These are phyloP conservation scores for Eriosoma lanigerum DNA, from an alignment of 1,140 invertebrate species.

Conservation along the genomic window DNA sequence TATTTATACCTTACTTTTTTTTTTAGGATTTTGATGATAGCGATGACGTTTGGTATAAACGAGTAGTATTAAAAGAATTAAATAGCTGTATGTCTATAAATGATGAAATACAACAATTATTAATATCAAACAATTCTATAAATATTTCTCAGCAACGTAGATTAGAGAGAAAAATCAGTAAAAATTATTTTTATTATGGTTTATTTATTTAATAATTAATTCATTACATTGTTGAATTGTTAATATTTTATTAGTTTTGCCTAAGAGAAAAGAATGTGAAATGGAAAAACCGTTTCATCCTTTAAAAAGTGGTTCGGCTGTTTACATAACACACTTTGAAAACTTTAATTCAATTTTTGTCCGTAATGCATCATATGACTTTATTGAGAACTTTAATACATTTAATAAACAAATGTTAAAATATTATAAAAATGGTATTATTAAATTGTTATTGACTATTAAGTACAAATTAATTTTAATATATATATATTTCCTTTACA, in stretches of 20 bases:
- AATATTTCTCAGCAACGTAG: not conserved
- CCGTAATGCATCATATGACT: slow-evolving; percentile 10
- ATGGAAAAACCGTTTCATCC: slow-evolving; percentile 5
- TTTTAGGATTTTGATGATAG: slow-evolving; percentile 12
- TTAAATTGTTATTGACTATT: not conserved
- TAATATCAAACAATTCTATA: not conserved
- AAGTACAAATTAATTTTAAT: not conserved
- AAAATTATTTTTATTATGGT: not conserved
- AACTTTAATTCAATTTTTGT: slow-evolving; percentile 39
- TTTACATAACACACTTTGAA: slow-evolving; percentile 37
- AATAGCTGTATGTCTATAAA: not conserved
- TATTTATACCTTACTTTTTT: not conserved
- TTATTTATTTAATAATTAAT: not conserved
- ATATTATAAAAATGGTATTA: not conserved
- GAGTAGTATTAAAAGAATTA: slow-evolving; percentile 17
- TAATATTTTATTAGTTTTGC: not conserved
- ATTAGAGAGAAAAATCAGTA: slow-evolving; percentile 43
- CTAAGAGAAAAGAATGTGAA: not conserved
- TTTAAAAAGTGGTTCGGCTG: slow-evolving; percentile 16
- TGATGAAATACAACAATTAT: slow-evolving; percentile 20
- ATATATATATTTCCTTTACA: not conserved
- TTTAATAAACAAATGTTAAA: slow-evolving; percentile 7
- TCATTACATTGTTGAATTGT: not conserved
- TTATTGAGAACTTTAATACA: not conserved
- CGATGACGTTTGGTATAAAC: not conserved